These are phyloP conservation scores for Lasioglossum oenotherae DNA, from an alignment of 2,888 invertebrate species.

Conservation along the genomic window DNA sequence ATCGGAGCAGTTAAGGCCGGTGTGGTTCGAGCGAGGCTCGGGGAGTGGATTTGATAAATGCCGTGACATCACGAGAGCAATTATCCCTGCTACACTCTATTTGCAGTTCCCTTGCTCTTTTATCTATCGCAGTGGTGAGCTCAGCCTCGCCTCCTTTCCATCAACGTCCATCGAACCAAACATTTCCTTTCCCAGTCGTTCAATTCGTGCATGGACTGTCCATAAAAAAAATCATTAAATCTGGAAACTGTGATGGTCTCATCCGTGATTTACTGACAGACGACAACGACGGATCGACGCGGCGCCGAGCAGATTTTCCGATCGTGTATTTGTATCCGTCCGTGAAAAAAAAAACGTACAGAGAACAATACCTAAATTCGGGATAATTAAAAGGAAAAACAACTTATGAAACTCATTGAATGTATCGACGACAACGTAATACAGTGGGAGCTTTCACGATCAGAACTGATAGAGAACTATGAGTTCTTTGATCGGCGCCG, in stretches of 20 bases:
- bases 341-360: neutral
- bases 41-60: constrained; percentile 75
- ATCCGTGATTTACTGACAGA: neutral
- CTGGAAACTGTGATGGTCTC: neutral
- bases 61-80: constrained; percentile 76
- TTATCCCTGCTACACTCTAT: constrained; percentile 74
- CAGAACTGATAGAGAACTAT: constrained; percentile 1
- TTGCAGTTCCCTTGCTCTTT: constrained; percentile 68
- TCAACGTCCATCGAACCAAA: constrained; percentile 56
- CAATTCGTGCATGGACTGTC: neutral
- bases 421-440: neutral
- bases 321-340: neutral
- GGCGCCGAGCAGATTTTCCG: neutral
- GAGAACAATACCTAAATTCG: neutral
- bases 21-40: constrained; percentile 38
- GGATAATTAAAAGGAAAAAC: neutral
- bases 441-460: constrained; percentile 17
- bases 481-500: constrained; percentile 37
- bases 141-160: constrained; percentile 36
- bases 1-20: constrained; percentile 33
- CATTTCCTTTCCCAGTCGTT: constrained; percentile 24
- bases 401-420: neutral
- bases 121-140: constrained; percentile 45
- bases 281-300: neutral
- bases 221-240: neutral